Conservation (phyloP, 2,113 vertebrate species). For the Tragelaphus imberbis region DNA sequence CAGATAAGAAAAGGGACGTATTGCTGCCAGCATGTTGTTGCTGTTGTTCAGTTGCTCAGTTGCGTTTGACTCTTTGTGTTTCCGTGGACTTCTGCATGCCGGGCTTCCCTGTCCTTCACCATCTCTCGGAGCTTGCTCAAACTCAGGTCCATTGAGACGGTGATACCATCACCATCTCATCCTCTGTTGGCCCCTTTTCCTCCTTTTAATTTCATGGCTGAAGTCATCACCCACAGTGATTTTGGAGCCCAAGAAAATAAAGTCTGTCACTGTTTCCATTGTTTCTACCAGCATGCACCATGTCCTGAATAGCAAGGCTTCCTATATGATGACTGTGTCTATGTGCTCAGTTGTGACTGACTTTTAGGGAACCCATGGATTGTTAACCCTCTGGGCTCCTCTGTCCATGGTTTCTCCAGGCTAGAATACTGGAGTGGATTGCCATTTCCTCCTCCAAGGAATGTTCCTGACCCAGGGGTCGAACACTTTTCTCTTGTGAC, state of each 20-base stretch:
- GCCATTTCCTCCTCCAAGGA: not conserved
- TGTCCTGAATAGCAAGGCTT: not conserved
- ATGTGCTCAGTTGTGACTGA: not conserved
- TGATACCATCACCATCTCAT: not conserved
- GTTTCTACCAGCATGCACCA: not conserved
- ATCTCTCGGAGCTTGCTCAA: not conserved
- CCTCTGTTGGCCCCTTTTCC: not conserved
- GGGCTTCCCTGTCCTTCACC: not conserved
- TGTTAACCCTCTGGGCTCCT: not conserved
- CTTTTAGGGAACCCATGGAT: not conserved
- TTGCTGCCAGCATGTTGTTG: not conserved
- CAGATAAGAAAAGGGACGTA: not conserved
- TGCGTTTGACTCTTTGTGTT: not conserved
- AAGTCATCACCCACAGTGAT: not conserved
- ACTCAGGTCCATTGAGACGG: rapidly evolving
- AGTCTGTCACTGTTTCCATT: not conserved
- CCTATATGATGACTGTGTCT: not conserved
- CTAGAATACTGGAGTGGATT: not conserved
- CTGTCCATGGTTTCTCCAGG: not conserved
- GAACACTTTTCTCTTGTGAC: not conserved
- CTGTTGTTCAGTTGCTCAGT: not conserved
- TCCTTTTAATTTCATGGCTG: not conserved
- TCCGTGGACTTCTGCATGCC: not conserved
- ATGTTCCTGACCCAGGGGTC: not conserved
- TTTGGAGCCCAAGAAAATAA: not conserved